phyloP scores from a whole-genome alignment of 1,140 invertebrate species.

The Ladona fulva region DNA sequence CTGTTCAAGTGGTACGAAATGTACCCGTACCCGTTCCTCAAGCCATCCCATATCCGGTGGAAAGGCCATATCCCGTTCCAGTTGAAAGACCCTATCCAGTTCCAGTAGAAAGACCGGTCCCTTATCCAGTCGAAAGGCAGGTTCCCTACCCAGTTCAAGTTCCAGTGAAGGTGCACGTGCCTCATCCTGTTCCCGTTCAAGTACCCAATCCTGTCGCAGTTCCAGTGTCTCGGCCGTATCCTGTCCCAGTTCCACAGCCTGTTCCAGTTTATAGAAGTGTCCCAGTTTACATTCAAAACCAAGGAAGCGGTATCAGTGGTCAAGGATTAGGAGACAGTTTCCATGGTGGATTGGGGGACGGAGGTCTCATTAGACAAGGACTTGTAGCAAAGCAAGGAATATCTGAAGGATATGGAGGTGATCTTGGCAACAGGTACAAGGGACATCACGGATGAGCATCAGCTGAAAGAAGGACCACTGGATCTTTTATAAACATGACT shows the following conservation, averaged over 20 bases:
- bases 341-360: no score
- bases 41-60: constrained; percentile 29
- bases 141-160: constrained; percentile 38
- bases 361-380: no score
- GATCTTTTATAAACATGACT: no score
- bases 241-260: constrained; percentile 67
- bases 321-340: background rate
- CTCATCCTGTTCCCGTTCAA: constrained; percentile 13
- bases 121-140: constrained; percentile 67
- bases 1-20: background rate
- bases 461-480: no score
- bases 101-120: constrained; percentile 48
- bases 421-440: no score
- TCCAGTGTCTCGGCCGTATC: constrained; percentile 68
- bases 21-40: constrained; percentile 17
- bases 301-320: constrained; percentile 12
- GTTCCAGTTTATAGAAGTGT: constrained; percentile 48
- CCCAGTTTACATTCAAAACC: background rate
- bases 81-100: constrained; percentile 47
- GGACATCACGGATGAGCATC: no score
- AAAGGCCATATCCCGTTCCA: constrained; percentile 45
- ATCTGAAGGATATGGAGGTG: no score
- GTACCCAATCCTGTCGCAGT: constrained; percentile 32
- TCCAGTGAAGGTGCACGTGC: background rate
- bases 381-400: no score